Conservation (phyloP, 2,888 invertebrate species). For the Drosophila falleni region DNA sequence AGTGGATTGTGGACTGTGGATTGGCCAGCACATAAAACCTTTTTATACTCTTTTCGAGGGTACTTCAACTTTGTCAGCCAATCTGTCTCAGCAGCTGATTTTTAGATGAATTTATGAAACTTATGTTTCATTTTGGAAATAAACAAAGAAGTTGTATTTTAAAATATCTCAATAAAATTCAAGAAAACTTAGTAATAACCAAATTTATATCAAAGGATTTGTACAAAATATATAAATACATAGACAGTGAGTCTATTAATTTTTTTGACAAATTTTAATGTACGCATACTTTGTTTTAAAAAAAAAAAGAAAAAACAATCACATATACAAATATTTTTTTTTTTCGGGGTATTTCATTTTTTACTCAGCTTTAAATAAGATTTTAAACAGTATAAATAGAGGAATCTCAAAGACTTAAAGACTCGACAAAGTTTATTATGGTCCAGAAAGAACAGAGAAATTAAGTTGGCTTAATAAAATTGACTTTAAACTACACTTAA, state of each 20-base stretch:
- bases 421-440: not conserved
- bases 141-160: too few relatives aligned
- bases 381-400: not conserved
- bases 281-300: too few relatives aligned
- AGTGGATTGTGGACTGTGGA: slow-evolving; percentile 13
- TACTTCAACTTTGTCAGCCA: not conserved
- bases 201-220: too few relatives aligned
- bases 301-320: too few relatives aligned
- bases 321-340: too few relatives aligned
- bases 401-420: not conserved
- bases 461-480: not conserved
- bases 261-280: too few relatives aligned
- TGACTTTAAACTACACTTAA: not conserved
- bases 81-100: too few relatives aligned
- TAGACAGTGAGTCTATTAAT: too few relatives aligned
- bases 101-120: too few relatives aligned
- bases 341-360: too few relatives aligned
- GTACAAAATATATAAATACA: too few relatives aligned
- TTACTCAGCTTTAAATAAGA: not conserved
- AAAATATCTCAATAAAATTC: not conserved
- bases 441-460: not conserved
- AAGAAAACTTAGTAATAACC: not conserved
- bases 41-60: slow-evolving; percentile 1
- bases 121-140: too few relatives aligned
- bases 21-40: slow-evolving; percentile 12